Conservation (phyloP, 2,797 vertebrate genomes). For the Lepilemur ruficaudatus region DNA sequence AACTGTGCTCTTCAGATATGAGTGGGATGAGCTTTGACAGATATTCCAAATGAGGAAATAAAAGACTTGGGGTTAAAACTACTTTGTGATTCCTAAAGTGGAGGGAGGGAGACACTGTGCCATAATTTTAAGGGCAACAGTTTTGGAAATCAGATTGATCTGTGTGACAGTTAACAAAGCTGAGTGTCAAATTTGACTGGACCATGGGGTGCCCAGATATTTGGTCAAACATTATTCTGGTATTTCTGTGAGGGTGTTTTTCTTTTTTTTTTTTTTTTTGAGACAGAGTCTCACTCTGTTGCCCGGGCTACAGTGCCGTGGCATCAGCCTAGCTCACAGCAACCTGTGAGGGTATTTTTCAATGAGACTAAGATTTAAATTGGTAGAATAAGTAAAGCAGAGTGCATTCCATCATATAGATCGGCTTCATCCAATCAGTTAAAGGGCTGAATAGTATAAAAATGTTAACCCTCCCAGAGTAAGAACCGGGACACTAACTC, state of each 20-base stretch:
- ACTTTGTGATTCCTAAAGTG: background rate
- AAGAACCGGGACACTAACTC: background rate
- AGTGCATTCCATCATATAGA: background rate
- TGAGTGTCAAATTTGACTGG: background rate
- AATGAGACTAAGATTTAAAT: background rate
- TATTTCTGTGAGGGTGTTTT: background rate
- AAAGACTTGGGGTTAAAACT: background rate
- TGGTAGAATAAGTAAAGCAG: background rate
- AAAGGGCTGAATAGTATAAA: background rate
- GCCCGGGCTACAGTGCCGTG: too few species aligned
- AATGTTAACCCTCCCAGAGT: background rate
- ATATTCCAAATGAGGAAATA: background rate
- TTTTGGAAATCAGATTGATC: background rate
- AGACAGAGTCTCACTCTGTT: too few species aligned
- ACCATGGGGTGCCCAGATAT: background rate
- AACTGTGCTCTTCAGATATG: background rate
- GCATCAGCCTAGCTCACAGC: too few species aligned
- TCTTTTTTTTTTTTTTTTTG: too few species aligned
- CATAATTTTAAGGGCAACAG: background rate
- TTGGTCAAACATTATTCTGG: background rate
- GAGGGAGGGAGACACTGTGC: background rate
- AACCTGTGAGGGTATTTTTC: background rate
- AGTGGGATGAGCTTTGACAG: background rate
- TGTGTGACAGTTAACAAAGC: background rate
- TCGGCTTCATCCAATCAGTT: background rate